Base-by-base conservation (phyloP, 2,888 invertebrate genomes). In the Acleris emargana region DNA sequence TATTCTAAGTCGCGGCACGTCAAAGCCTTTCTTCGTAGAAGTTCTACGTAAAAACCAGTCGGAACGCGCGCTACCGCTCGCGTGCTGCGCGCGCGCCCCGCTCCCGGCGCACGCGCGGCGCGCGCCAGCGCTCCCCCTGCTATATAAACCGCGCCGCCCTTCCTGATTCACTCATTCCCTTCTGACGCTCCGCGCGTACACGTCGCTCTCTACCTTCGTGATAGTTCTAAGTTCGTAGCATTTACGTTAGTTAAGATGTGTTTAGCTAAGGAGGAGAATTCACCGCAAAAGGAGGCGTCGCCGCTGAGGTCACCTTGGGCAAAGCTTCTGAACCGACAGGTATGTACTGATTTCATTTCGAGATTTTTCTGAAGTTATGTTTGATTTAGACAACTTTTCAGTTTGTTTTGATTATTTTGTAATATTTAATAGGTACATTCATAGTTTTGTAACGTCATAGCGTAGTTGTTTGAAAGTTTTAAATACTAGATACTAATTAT, bases 231-330 rank as follows among this genome's bases (percentile, higher is more conserved):
- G 81, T 81, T 87, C 82, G 79, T 78, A 86, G 79, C 79, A 79
- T 77, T 83, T 82, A 80, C 81, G 54, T 81, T 78, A 78, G 78
- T 78, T 76, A 86, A 82, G 71, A 94, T 94, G 94, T 94, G 94
- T 88, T 86, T 93, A 77, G 84, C 87, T 84, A 93, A 93, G 83
- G 89, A 92, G 78, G 83, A 87, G 72, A 82, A 87, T 74, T 88
- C 91, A 68, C 88, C 88, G 75, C 84, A 82, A 74, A 88, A 87
- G 79, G 89, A 90, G 86, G 86, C 79, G 68, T 76, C 77, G 70
- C 84, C 91, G 67, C 93, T 93, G 71, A 91, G 91, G 68, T 93
- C 94, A 66, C 94, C 94, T 64, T 94, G 93, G 93, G 89, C 93
- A 72, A 93, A 94, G 87, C 89, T 93, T 81, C 79, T 93, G 69